Evolutionary conservation across 1,140 invertebrate species (phyloP).

Genomic region (Panagrolaimus sp.): DNA sequence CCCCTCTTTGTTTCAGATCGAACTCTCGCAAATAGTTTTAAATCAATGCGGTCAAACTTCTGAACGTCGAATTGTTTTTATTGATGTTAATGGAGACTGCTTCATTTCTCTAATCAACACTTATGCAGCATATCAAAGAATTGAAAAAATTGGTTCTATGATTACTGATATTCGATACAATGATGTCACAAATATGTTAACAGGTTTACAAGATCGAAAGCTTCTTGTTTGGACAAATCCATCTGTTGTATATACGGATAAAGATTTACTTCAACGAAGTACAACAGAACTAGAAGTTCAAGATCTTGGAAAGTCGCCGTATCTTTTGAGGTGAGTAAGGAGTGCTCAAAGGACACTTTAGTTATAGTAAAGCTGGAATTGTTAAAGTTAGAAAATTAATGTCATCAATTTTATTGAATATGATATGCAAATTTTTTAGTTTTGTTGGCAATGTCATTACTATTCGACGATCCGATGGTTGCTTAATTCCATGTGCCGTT

Average conservation of each 20-base stretch:
- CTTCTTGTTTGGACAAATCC: slow-evolving; percentile 82
- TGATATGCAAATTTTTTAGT: slow-evolving; percentile 60
- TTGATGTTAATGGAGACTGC: slow-evolving; percentile 76
- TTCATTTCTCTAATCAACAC: slow-evolving; percentile 70
- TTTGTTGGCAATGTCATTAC: slow-evolving; percentile 74
- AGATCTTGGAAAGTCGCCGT: slow-evolving; percentile 47
- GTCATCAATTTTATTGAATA: too few relatives aligned
- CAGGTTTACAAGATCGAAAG: slow-evolving; percentile 73
- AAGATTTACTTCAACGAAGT: slow-evolving; percentile 67
- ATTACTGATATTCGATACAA: slow-evolving; percentile 76
- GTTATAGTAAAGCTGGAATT: too few relatives aligned
- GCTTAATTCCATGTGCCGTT: slow-evolving; percentile 66
- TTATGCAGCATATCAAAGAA: slow-evolving; percentile 62
- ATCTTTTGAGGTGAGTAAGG: slow-evolving; percentile 41
- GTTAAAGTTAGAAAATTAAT: too few relatives aligned
- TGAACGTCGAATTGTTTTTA: slow-evolving; percentile 71
- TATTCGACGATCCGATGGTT: slow-evolving; percentile 69
- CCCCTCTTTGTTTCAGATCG: slow-evolving; percentile 64
- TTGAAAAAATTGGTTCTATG: slow-evolving; percentile 71
- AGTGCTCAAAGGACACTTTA: slow-evolving; percentile 11
- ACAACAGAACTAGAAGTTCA: slow-evolving; percentile 62
- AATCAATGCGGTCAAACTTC: slow-evolving; percentile 70
- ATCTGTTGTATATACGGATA: slow-evolving; percentile 69
- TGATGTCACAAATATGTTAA: slow-evolving; percentile 74
- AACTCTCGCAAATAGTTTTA: slow-evolving; percentile 69